Base-by-base conservation (phyloP, 2,113 vertebrate species). In the Paedocypris sp. region DNA sequence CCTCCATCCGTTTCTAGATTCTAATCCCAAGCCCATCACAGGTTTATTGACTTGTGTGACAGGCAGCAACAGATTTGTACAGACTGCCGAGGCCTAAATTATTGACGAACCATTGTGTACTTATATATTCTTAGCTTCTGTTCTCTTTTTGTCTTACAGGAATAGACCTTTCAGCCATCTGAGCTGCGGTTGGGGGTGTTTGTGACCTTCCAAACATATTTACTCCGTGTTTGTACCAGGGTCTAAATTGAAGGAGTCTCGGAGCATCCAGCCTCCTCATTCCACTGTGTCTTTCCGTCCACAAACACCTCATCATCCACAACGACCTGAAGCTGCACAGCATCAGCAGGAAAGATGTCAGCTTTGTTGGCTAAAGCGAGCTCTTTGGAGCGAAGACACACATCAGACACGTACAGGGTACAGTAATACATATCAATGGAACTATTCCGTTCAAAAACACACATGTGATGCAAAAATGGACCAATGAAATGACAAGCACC, bases 401-500 rank as follows among this genome's bases (percentile, higher is more conserved):
- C 29, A 19, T 23, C 45, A 22, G 13, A 22, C 25, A 41, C 9
- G 18, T 43, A 67, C 12, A 66, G 59, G 48, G 28, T 65, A 31
- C 33, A 70, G 68, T 56, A 66, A 52, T 43, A 59, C 26, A 47
- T 70, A 54, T 62, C 39, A n/a, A 53, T 16, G 8, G 41, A 41
- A n/a, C n/a, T n/a, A 32, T 42, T 66, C 62, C 68, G 28, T 56
- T 38, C 15, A 22, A 48, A 20, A 16, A 22, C 13, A 25, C 47
- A 53, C 16, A 20, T 6, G 43, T 64, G 48, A 38, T 11, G 5
- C 11, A 35, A 57, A 36, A 47, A 67, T 3, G 13, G 41, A 71
- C 35, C 52, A n/a, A n/a, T n/a, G n/a, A n/a, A n/a, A n/a, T n/a
- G n/a, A 63, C 43, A 54, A n/a, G 22, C 25, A 66, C 20, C 58